These are phyloP conservation scores for Lasioglossum villosulum DNA, from an alignment of 2,888 invertebrate species.

Conservation along the genomic window DNA sequence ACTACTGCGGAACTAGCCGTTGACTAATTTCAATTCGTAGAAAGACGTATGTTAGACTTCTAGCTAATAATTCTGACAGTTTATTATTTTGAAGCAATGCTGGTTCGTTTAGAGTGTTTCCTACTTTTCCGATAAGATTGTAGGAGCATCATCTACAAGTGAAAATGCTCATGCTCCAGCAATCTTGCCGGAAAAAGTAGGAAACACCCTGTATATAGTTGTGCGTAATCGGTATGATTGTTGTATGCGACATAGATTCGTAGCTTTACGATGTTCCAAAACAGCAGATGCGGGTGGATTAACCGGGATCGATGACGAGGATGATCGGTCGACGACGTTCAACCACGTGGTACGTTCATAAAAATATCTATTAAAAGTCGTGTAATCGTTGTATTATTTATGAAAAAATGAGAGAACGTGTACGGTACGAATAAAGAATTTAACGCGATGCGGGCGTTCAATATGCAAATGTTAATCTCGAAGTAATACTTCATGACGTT, in stretches of 20 bases:
- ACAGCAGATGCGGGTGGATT: conserved; percentile 44
- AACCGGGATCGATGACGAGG: conserved; percentile 25
- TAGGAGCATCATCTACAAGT: no score
- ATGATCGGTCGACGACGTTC: background rate
- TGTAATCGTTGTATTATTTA: background rate
- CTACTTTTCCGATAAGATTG: no score
- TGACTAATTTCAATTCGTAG: background rate
- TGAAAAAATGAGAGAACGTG: background rate
- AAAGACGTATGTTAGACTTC: background rate
- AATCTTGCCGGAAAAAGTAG: no score
- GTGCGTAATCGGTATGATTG: background rate
- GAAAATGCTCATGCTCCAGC: no score
- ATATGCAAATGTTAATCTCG: background rate
- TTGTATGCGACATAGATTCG: background rate
- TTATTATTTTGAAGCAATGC: background rate
- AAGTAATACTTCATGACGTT: background rate
- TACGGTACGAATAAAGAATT: background rate
- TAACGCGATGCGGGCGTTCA: background rate
- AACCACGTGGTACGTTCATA: background rate
- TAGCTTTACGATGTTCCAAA: conserved; percentile 34
- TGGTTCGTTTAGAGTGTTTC: background rate
- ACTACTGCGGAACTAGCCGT: background rate
- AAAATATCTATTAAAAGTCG: conserved; percentile 1
- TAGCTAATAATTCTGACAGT: background rate
- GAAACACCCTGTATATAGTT: background rate